Base-by-base conservation (phyloP, 2,888 invertebrate genomes). In the Auanema sp. region DNA sequence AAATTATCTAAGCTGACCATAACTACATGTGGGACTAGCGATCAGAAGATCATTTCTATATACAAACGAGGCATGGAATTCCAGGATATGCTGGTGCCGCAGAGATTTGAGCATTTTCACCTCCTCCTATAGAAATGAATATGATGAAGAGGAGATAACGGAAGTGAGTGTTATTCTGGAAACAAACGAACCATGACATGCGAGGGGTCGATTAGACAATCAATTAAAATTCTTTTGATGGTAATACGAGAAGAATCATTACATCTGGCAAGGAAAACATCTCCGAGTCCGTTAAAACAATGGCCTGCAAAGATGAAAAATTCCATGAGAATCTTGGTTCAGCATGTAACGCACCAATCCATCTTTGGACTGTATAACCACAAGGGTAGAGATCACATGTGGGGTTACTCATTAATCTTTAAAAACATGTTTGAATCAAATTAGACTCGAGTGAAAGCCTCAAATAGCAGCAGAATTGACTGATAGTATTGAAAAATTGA, bases 81-180 rank as follows among this genome's bases (percentile, higher is more conserved):
- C 58, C 11, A 74, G 51, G 33, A 76, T 66, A 24, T 67, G 62
- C n/a, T 47, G 52, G 40, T 72, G 70, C 16, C 64, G 50, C 16
- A 70, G 23, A 8, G 56, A 18, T 4, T 68, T 63, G 54, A 76
- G 55, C 24, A 67, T 58, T 1, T 60, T 33, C 14, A 70, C 60
- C 61, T 73, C 76, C 25, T 61, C 66, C 75, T 72, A 60, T 8
- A 74, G 64, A n/a, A 41, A 41, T 21, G 40, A 44, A 25, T n/a
- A n/a, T 10, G 44, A 24, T 52, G 33, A 43, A 40, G 50, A 52
- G 14, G 1, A 16, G 12, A 57, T 49, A 14, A 43, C 43, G 16
- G 47, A 18, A 47, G 10, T 3, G 21, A 10, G 4, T 47, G 4
- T 10, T 18, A 47, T 47, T 47, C 47, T 5, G 21, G 25, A 41